These are phyloP conservation scores for Corynorhinus townsendii DNA, from an alignment of 2,113 vertebrate genomes.

Conservation along the genomic window DNA sequence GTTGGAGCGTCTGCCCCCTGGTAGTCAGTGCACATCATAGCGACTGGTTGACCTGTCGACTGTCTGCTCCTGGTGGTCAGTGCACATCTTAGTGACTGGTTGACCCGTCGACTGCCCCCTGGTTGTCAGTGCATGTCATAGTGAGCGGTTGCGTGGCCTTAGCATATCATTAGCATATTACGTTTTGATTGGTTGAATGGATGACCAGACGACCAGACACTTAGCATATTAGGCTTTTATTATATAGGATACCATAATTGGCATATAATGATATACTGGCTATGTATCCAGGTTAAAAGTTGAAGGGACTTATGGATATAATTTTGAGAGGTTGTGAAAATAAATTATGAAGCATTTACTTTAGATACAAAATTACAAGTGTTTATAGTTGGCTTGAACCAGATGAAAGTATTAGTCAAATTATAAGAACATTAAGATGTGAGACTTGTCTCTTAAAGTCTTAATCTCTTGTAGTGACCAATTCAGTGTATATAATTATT, in stretches of 20 bases:
- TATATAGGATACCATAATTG: not conserved
- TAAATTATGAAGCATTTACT: conserved; percentile 39
- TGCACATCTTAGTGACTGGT: no score
- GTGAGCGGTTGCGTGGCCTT: no score
- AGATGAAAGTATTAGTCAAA: conserved; percentile 18
- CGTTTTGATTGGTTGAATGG: no score
- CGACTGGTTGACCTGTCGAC: no score
- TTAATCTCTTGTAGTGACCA: not conserved
- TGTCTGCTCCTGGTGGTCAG: no score
- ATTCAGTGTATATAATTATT: conserved; percentile 9
- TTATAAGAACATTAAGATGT: not conserved
- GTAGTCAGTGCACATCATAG: no score
- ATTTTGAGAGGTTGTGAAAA: conserved; percentile 27
- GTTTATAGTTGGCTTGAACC: conserved; percentile 19
- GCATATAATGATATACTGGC: not conserved
- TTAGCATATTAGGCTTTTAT: no score
- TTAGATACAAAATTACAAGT: conserved; percentile 34
- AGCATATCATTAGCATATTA: no score
- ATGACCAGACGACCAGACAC: no score
- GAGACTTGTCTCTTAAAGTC: not conserved
- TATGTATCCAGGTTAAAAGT: not conserved
- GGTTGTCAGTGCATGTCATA: no score
- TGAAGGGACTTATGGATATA: conserved; percentile 2
- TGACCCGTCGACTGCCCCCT: no score
- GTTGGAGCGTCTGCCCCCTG: no score